A percentile compares a stretch with the other conserved stretches of the same genome.
Evolutionary conservation across 2,888 invertebrate genomes (phyloP).

Genomic region (Rapana venosa): DNA sequence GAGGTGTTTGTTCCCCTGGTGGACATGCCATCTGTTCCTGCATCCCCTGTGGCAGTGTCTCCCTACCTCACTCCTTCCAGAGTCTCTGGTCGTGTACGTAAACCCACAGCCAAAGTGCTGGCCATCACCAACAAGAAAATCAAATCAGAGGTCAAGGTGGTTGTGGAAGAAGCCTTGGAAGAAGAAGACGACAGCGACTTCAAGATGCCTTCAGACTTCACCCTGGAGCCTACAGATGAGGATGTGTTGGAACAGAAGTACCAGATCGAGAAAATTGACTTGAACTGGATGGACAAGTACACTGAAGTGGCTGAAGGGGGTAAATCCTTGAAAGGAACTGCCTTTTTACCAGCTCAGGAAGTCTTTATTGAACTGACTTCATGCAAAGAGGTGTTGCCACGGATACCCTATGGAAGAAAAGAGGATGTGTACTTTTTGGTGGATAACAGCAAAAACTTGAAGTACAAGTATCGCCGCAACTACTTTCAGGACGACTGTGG

Average conservation of each 20-base stretch:
- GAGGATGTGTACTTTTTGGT: slow-evolving; percentile 38
- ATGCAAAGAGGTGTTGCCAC: not conserved
- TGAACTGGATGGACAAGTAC: slow-evolving; percentile 36
- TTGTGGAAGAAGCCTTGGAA: not conserved
- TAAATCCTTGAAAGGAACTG: slow-evolving; percentile 9
- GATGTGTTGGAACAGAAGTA: not conserved
- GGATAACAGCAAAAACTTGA: slow-evolving; percentile 34
- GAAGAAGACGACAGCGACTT: not conserved
- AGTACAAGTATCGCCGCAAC: slow-evolving; percentile 28
- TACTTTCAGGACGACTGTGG: slow-evolving; percentile 42
- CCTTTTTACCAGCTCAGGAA: slow-evolving; percentile 24
- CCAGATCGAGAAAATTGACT: not conserved
- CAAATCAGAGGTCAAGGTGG: slow-evolving; percentile 13
- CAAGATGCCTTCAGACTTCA: slow-evolving; percentile 1
- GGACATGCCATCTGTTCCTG: not conserved
- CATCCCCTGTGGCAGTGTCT: not conserved
- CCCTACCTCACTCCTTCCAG: slow-evolving; percentile 23
- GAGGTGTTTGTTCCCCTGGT: slow-evolving; percentile 38
- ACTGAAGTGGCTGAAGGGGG: slow-evolving; percentile 22
- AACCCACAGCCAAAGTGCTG: slow-evolving; percentile 25
- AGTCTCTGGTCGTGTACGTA: slow-evolving; percentile 13
- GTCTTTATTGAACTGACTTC: slow-evolving; percentile 19
- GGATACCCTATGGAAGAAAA: slow-evolving; percentile 32
- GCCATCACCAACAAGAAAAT: slow-evolving; percentile 15
- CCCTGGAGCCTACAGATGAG: slow-evolving; percentile 11